Conservation (phyloP, 2,888 invertebrate genomes). For the Anaspis maculata region DNA sequence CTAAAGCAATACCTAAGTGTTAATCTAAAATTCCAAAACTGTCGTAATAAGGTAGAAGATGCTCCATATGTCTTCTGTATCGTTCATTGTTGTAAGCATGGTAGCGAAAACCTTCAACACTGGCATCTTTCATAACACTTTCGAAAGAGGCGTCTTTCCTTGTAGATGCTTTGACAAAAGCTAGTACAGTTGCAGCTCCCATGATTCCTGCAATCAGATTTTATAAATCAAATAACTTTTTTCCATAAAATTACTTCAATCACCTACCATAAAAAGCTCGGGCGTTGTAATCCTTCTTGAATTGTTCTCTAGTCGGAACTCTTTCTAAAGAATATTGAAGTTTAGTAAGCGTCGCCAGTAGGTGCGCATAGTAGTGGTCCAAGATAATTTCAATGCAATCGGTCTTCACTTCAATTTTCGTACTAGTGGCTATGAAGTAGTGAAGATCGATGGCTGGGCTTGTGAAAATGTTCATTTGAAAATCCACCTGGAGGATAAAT, state of each 20-base stretch:
- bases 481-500: slow-evolving; percentile 42
- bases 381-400: slow-evolving; percentile 29
- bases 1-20: not conserved
- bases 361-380: slow-evolving; percentile 31
- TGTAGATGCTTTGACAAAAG: slow-evolving; percentile 29
- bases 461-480: slow-evolving; percentile 39
- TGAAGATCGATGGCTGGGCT: slow-evolving; percentile 43
- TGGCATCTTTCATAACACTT: slow-evolving; percentile 26
- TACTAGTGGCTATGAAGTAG: slow-evolving; percentile 43
- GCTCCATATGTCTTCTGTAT: slow-evolving; percentile 29
- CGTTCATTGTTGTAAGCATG: slow-evolving; percentile 32
- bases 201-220: slow-evolving; percentile 24
- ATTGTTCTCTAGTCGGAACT: slow-evolving; percentile 31
- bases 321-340: slow-evolving; percentile 29
- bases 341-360: slow-evolving; percentile 26
- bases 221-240: slow-evolving; percentile 3
- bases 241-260: too few species aligned
- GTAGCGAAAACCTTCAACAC: slow-evolving; percentile 28
- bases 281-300: slow-evolving; percentile 28
- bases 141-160: slow-evolving; percentile 33
- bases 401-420: slow-evolving; percentile 27
- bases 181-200: slow-evolving; percentile 31
- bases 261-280: slow-evolving; percentile 34
- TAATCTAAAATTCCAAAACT: slow-evolving; percentile 28
- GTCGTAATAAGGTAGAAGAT: slow-evolving; percentile 32